Evolutionary conservation across 2,797 vertebrate species (phyloP).

Genomic region (Stomatorhinus walkeri): DNA sequence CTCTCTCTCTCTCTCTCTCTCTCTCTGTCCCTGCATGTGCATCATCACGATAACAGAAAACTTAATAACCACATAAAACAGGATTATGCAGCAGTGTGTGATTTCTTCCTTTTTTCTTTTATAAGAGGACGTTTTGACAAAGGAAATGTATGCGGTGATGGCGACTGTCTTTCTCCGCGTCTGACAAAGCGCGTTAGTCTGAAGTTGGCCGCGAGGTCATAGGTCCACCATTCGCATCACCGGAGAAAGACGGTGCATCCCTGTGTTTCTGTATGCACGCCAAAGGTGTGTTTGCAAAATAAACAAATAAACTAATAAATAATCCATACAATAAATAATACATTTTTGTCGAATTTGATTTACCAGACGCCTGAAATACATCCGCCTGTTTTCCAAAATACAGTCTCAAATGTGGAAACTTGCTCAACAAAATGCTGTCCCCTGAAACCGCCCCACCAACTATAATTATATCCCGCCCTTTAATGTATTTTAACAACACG

Average conservation of each 20-base stretch:
- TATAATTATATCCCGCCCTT: background rate
- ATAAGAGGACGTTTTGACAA: background rate
- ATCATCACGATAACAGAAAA: slow-evolving; percentile 12
- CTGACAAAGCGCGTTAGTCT: background rate
- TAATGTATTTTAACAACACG: slow-evolving; percentile 1
- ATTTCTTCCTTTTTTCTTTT: slow-evolving; percentile 2
- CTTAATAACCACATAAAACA: slow-evolving; percentile 5
- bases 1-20: slow-evolving; percentile 2
- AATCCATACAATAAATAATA: background rate
- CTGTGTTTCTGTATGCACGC: background rate
- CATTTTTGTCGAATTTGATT: background rate
- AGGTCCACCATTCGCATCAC: background rate
- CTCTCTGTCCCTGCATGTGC: background rate
- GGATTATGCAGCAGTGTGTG: background rate
- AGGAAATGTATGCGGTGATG: background rate
- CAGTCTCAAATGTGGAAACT: background rate
- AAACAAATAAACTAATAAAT: slow-evolving; percentile 2
- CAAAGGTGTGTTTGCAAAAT: background rate
- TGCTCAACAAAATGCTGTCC: background rate
- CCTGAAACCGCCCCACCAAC: background rate
- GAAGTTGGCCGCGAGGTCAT: background rate
- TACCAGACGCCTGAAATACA: background rate
- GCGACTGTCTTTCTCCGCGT: background rate
- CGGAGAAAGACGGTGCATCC: background rate
- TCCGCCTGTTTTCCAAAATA: background rate